Percentiles rank a stretch among this genome's conserved stretches.
Evolutionary conservation across 2,888 invertebrate genomes (phyloP).

Genomic region (Halictus ligatus): DNA sequence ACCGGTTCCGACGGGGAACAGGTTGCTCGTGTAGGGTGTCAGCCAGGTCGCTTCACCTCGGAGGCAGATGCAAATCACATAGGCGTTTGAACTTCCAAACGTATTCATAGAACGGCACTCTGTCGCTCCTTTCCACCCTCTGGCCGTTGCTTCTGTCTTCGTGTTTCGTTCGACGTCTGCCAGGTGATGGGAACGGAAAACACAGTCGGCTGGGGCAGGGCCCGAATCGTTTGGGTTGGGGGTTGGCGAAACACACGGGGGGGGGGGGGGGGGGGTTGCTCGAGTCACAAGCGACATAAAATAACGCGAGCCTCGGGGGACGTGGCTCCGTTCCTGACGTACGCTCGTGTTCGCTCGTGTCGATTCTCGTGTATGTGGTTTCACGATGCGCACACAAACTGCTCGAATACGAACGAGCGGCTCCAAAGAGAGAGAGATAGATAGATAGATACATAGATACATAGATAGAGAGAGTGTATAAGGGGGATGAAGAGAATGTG

Average conservation of each 20-base stretch:
- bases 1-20: conserved; percentile 4
- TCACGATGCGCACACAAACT: background rate
- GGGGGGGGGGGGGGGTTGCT: background rate
- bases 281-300: conserved; percentile 73
- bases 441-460: background rate
- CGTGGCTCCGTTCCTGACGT: conserved; percentile 46
- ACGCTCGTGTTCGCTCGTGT: conserved; percentile 48
- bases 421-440: background rate
- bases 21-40: background rate
- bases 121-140: conserved; percentile 37
- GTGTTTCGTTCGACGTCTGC: conserved; percentile 61
- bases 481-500: background rate
- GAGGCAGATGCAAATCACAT: conserved; percentile 74
- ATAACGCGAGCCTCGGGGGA: conserved; percentile 72
- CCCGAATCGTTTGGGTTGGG: background rate
- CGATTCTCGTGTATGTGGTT: conserved; percentile 45
- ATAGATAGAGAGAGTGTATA: background rate
- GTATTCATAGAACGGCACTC: conserved; percentile 74
- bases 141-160: conserved; percentile 51
- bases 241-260: background rate
- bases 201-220: background rate
- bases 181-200: conserved; percentile 20
- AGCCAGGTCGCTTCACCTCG: conserved; percentile 31
- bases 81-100: conserved; percentile 76
- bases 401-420: background rate